Conservation (phyloP, 2,797 vertebrate species). For the Epinephelus coioides region DNA sequence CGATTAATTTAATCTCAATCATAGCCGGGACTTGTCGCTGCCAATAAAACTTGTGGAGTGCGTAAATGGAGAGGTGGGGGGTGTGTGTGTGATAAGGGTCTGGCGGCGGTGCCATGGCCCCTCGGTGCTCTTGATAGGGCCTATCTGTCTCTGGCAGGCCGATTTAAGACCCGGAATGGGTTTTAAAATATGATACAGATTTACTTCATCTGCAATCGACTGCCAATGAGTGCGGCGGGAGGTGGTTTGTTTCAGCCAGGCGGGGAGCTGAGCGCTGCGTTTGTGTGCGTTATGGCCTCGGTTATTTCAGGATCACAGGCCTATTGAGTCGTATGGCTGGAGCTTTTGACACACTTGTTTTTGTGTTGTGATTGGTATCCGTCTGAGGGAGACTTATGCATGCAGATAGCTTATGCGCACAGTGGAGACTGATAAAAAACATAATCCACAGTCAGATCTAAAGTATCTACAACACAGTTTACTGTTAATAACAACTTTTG, state of each 20-base stretch:
- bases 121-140: constrained; percentile 83
- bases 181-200: constrained; percentile 85
- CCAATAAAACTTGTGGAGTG: constrained; percentile 87
- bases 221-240: constrained; percentile 55
- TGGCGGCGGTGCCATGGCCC: constrained; percentile 68
- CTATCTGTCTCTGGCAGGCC: constrained; percentile 86
- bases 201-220: constrained; percentile 86
- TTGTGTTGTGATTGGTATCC: constrained; percentile 61
- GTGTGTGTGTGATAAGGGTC: constrained; percentile 76
- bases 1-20: constrained; percentile 92
- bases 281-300: constrained; percentile 45
- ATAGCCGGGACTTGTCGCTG: constrained; percentile 81
- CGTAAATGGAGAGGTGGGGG: constrained; percentile 68
- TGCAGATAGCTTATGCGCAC: constrained; percentile 37
- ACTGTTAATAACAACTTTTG: neutral
- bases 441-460: constrained; percentile 10
- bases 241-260: constrained; percentile 57
- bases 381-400: constrained; percentile 36
- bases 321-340: constrained; percentile 41
- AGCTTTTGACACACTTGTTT: constrained; percentile 62
- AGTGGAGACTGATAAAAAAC: constrained; percentile 11
- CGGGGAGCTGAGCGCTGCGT: constrained; percentile 48
- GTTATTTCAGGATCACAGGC: constrained; percentile 63
- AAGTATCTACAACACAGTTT: neutral
- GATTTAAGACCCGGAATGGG: constrained; percentile 81